Evolutionary conservation across 23 tunicate species (phyloP), one percentile per base, ranked within the genome.

Genomic region (Botrylloides violaceus): DNA sequence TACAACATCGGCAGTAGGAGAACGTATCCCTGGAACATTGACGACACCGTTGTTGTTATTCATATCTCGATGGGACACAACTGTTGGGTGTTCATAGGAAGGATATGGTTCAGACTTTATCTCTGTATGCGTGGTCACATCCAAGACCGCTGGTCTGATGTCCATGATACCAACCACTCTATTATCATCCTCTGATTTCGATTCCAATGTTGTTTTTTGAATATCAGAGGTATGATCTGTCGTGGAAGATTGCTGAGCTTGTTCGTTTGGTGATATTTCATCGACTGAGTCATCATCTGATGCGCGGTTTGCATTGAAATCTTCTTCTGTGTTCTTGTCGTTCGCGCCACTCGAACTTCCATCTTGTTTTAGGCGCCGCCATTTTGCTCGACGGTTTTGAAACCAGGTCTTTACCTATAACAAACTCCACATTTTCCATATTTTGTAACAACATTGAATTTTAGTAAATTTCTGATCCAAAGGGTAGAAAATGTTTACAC

Each of bases 381-480:
- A 90, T 79, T 90, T 90, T 64, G 97, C 97, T 28, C 97, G 65
- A 0, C 97, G 90, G 73, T 90, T 90, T 55, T 90, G 97, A 59
- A 90, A 90, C 97, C 97, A 90, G 12, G 97, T 90, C 70, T 90
- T 90, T 2, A 90, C 97, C 97, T n/a, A n/a, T n/a, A n/a, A n/a
- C n/a, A n/a, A n/a, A n/a, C n/a, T n/a, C n/a, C n/a, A n/a, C n/a
- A n/a, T n/a, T n/a, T n/a, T n/a, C n/a, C n/a, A n/a, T n/a, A n/a
- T n/a, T n/a, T n/a, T n/a, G n/a, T n/a, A n/a, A n/a, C n/a, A n/a
- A n/a, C n/a, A n/a, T n/a, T n/a, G n/a, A n/a, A n/a, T n/a, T n/a
- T n/a, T n/a, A n/a, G n/a, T n/a, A n/a, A n/a, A n/a, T n/a, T n/a
- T n/a, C n/a, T n/a, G n/a, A n/a, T n/a, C n/a, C n/a, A n/a, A n/a